Percentiles rank a stretch among this genome's conserved stretches.
These are phyloP conservation scores for Dugesia japonica DNA, from an alignment of 2,888 invertebrate species.

Conservation along the genomic window DNA sequence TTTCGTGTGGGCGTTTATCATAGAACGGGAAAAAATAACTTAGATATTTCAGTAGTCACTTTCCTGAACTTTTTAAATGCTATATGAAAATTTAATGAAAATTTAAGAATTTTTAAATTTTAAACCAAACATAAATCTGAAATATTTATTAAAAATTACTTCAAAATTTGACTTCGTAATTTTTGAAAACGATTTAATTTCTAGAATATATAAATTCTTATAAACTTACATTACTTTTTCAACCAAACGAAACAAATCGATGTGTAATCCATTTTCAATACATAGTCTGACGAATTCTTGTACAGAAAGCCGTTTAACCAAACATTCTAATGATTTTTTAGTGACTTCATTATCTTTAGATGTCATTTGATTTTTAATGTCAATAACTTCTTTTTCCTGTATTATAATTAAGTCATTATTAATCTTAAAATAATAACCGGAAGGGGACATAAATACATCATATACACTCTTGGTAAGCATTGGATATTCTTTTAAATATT, in stretches of 20 bases:
- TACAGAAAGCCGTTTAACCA: neutral
- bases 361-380: neutral
- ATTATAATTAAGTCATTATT: neutral
- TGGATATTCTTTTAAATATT: neutral
- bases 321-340: neutral
- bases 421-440: neutral
- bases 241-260: neutral
- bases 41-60: too few species aligned
- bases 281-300: neutral
- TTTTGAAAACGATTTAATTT: too few species aligned
- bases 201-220: too few species aligned
- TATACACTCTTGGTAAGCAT: neutral
- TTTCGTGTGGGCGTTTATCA: too few species aligned
- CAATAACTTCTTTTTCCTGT: neutral
- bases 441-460: neutral
- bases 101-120: too few species aligned
- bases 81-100: too few species aligned
- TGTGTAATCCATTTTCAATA: neutral
- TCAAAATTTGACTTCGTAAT: too few species aligned
- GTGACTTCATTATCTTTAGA: neutral
- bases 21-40: too few species aligned
- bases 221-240: constrained; percentile 12
- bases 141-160: too few species aligned
- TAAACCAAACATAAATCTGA: too few species aligned
- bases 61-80: too few species aligned